phyloP scores from a whole-genome alignment of 2,888 invertebrate genomes.

The Mythimna loreyi region DNA sequence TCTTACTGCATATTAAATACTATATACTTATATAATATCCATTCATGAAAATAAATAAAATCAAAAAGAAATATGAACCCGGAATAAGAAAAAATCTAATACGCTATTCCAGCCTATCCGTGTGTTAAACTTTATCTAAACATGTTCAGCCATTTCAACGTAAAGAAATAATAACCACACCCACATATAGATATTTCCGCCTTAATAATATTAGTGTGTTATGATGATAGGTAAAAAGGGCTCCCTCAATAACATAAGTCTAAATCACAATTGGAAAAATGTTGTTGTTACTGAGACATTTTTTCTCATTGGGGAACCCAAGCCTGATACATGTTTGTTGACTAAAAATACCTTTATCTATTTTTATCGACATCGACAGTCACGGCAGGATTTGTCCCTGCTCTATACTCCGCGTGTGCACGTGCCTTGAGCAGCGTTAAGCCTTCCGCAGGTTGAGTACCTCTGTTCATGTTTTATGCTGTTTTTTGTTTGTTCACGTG shows the following conservation, averaged over 20 bases:
- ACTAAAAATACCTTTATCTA: conserved; percentile 8
- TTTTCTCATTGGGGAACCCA: not conserved
- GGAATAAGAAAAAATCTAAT: no score
- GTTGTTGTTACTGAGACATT: not conserved
- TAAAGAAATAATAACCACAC: no score
- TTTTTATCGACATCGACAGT: conserved; percentile 19
- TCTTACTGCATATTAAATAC: no score
- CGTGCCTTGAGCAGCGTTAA: conserved; percentile 31
- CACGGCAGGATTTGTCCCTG: conserved; percentile 15
- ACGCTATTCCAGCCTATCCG: no score
- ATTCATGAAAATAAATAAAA: no score
- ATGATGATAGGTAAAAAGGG: not conserved
- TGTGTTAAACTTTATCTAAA: no score
- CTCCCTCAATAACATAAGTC: not conserved
- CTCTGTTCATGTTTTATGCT: conserved; percentile 15
- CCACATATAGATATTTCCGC: no score
- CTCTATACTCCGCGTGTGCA: conserved; percentile 12
- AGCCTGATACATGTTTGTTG: not conserved
- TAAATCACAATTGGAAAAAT: no score
- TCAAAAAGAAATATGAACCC: no score
- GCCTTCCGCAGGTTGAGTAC: conserved; percentile 8
- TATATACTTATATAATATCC: no score
- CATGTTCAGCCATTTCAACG: no score
- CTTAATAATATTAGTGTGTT: not conserved
- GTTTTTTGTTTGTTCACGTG: conserved; percentile 2